Evolutionary conservation across 2,797 vertebrate genomes (phyloP).

Genomic region (Myotis myotis): DNA sequence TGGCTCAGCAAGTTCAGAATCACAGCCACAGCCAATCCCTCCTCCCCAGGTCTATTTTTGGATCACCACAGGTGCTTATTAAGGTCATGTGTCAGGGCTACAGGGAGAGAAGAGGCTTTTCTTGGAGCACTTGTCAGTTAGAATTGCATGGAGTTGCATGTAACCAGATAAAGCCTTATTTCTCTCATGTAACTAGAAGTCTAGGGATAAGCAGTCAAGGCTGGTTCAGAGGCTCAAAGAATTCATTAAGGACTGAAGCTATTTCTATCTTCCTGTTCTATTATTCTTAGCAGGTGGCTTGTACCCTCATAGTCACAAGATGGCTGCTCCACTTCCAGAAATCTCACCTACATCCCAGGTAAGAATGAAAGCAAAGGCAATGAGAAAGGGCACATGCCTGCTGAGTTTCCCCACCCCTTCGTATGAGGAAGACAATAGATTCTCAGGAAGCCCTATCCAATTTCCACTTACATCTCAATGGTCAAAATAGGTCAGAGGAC

Average conservation of each 20-base stretch:
- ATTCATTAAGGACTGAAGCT: neutral
- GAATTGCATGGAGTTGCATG: neutral
- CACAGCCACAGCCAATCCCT: slow-evolving; percentile 77
- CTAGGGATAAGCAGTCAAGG: neutral
- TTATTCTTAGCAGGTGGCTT: neutral
- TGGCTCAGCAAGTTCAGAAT: slow-evolving; percentile 83
- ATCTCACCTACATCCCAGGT: slow-evolving; percentile 16
- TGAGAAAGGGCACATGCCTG: neutral
- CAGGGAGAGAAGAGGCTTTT: slow-evolving; percentile 71
- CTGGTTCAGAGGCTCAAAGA: neutral
- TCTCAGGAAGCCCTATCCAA: neutral
- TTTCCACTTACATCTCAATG: neutral
- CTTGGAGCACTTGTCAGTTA: slow-evolving; percentile 66
- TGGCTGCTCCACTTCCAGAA: slow-evolving; percentile 31
- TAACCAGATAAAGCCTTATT: neutral
- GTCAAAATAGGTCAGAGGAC: neutral
- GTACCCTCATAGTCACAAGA: neutral
- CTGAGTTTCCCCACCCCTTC: neutral
- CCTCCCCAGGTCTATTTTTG: slow-evolving; percentile 83
- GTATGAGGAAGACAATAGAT: neutral
- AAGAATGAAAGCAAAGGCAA: slow-evolving; percentile 29
- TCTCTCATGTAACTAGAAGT: neutral
- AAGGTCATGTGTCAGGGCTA: slow-evolving; percentile 75
- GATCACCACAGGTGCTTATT: slow-evolving; percentile 77
- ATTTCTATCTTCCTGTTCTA: neutral